Conservation (phyloP, 2,888 invertebrate species). For the Chaitophorus viminalis region DNA sequence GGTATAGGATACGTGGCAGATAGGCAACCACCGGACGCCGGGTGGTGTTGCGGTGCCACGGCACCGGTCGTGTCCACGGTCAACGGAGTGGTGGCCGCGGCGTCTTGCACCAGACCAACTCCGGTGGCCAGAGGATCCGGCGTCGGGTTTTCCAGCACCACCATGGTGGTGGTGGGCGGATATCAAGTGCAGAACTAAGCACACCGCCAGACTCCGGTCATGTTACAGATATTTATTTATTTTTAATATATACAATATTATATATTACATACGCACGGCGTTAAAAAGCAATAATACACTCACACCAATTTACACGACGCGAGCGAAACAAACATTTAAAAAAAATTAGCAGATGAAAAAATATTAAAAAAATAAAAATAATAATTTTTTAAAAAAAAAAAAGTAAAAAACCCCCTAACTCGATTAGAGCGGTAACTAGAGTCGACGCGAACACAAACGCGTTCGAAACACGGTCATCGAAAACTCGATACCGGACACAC, state of each 20-base stretch:
- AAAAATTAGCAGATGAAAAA: not conserved
- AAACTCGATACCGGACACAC: not conserved
- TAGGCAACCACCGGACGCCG: conserved; percentile 48
- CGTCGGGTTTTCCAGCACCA: conserved; percentile 74
- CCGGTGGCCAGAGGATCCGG: conserved; percentile 67
- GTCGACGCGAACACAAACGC: not conserved
- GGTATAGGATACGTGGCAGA: conserved; percentile 65
- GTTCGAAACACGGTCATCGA: not conserved
- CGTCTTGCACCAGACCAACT: conserved; percentile 76
- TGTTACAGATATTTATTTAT: not conserved
- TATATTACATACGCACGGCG: not conserved
- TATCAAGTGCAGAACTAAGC: not conserved
- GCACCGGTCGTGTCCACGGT: conserved; percentile 66
- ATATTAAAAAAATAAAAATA: not conserved
- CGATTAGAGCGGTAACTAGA: not conserved
- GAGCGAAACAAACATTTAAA: too few relatives aligned
- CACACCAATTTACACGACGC: too few relatives aligned
- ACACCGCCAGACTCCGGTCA: not conserved
- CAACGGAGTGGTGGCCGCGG: conserved; percentile 66
- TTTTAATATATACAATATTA: too few relatives aligned
- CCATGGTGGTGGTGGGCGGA: conserved; percentile 69
- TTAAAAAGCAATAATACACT: too few relatives aligned
- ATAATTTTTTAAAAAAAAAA: not conserved
- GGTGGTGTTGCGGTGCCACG: conserved; percentile 66
- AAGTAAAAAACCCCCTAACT: not conserved